Evolutionary conservation across 2,888 invertebrate species (phyloP).

Genomic region (Pandemis cinnamomeana): DNA sequence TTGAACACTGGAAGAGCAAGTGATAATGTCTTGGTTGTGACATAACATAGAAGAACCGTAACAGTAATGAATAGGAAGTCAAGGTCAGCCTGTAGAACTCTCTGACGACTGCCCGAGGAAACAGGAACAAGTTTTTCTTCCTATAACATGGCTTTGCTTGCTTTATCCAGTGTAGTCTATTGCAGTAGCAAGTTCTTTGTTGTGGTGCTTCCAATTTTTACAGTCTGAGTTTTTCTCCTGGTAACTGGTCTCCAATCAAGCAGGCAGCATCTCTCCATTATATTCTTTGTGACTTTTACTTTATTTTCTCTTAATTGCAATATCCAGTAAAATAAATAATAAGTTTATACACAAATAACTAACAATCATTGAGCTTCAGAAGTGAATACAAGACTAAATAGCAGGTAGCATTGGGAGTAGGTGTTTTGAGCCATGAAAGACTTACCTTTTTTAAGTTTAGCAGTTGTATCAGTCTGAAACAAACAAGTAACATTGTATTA

Average conservation of each 20-base stretch:
- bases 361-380: constrained; percentile 19
- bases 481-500: constrained; percentile 48
- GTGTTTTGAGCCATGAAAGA: constrained; percentile 40
- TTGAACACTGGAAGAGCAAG: constrained; percentile 50
- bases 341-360: constrained; percentile 39
- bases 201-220: constrained; percentile 44
- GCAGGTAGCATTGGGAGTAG: background rate
- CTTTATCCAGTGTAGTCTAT: constrained; percentile 44
- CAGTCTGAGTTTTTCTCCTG: constrained; percentile 47
- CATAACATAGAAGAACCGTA: constrained; percentile 28
- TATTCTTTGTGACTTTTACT: constrained; percentile 36
- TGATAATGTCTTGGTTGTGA: constrained; percentile 46
- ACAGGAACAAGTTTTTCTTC: constrained; percentile 45
- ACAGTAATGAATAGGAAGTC: constrained; percentile 26
- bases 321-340: constrained; percentile 21
- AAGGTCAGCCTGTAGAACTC: constrained; percentile 25
- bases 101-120: constrained; percentile 22
- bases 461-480: constrained; percentile 84
- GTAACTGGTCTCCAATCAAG: constrained; percentile 47
- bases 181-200: constrained; percentile 44
- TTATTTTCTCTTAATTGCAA: constrained; percentile 22
- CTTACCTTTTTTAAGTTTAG: constrained; percentile 85
- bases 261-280: constrained; percentile 44
- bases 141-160: constrained; percentile 45
- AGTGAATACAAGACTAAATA: constrained; percentile 19